Evolutionary conservation across 2,113 vertebrate genomes (phyloP).

Genomic region (Spizaetus ornatus): DNA sequence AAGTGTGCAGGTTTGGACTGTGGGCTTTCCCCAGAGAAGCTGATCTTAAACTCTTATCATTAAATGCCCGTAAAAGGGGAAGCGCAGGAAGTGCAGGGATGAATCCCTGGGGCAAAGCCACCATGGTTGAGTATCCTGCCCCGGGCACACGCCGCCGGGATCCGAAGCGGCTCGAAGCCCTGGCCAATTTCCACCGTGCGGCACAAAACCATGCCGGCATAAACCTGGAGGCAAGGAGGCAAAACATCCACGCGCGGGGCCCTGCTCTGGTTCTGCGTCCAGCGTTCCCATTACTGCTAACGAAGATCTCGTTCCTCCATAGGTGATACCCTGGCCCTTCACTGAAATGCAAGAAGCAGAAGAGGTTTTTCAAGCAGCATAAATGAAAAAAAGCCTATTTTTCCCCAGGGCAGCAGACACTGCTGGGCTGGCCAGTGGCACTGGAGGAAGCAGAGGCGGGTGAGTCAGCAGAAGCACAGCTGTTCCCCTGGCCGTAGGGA

Average conservation of each 20-base stretch:
- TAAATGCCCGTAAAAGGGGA: background rate
- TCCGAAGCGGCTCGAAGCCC: accelerated
- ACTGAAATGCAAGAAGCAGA: background rate
- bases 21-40: background rate
- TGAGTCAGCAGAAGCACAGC: conserved; percentile 75
- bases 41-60: background rate
- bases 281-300: background rate
- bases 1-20: background rate
- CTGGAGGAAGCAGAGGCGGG: conserved; percentile 73
- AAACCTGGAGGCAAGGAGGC: background rate
- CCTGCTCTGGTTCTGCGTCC: background rate
- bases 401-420: background rate
- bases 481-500: conserved; percentile 57
- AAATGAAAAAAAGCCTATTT: background rate
- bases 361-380: background rate
- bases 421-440: background rate
- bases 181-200: accelerated
- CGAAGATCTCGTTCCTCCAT: background rate
- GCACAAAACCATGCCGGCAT: accelerated
- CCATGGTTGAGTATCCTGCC: background rate
- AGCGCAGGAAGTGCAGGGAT: background rate
- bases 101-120: background rate
- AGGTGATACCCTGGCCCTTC: background rate
- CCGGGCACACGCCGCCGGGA: accelerated
- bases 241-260: background rate